Evolutionary conservation across 2,888 invertebrate genomes (phyloP), one percentile per base, ranked within the genome.

Genomic region (Lydus trimaculatus): DNA sequence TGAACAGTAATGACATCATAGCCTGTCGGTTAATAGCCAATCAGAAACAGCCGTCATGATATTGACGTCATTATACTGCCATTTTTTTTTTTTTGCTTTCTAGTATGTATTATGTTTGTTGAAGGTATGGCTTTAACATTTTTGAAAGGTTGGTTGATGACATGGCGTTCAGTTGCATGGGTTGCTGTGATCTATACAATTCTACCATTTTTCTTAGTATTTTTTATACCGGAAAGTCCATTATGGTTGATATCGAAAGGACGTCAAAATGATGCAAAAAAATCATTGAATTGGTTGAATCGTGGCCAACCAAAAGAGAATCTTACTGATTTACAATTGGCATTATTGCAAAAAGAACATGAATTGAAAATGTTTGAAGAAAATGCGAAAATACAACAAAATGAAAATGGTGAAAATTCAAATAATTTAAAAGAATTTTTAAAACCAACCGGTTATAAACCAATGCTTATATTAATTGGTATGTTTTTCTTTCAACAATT

Each of bases 401-500:
- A n/a, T n/a, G n/a, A n/a, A n/a, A n/a, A n/a, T n/a, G n/a, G n/a
- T 52, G 17, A 64, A 81, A 73, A 82, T 78, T 39, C 82, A 81
- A 31, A 81, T 80, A 5, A 78, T 76, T 15, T 71, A 67, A 1
- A 78, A 78, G 84, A 80, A 8, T 86, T 88, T 71, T 66, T 84
- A 8, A 86, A 86, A 74, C 88, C 89, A 1, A 87, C 88, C 1
- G 88, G 87, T 17, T 88, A 87, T 82, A 89, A 89, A 76, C 89
- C 89, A 0, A 76, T 89, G 75, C 69, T 85, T 13, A 85, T 89
- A 61, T 82, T 89, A 7, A 84, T 87, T 66, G 82, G 86, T 17
- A 79, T 89, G 20, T 89, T 89, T 78, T 79, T 86, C 28, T 87
- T 88, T 73, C 89, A 89, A 78, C 88, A 89, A 72, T 88, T 87